phyloP scores from a whole-genome alignment of 2,113 vertebrate genomes.

The Excalfactoria chinensis region DNA sequence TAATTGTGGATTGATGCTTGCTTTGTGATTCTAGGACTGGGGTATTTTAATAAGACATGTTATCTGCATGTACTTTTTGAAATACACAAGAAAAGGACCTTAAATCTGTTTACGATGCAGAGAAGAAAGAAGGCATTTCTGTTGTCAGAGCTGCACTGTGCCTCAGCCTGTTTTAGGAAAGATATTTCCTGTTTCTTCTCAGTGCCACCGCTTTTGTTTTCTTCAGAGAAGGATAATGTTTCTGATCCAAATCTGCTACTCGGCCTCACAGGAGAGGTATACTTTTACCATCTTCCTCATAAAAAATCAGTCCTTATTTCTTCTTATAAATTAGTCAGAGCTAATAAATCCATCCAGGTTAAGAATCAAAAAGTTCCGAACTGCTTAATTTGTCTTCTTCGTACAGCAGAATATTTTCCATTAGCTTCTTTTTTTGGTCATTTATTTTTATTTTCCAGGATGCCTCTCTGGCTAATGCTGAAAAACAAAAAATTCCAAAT shows the following conservation, averaged over 20 bases:
- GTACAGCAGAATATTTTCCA: slow-evolving; percentile 82
- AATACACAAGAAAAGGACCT: not conserved
- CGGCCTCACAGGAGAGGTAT: not conserved
- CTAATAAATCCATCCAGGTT: not conserved
- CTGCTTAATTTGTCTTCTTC: slow-evolving; percentile 80
- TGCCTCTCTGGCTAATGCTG: slow-evolving; percentile 57
- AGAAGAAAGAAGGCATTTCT: not conserved
- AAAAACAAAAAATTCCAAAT: slow-evolving; percentile 39
- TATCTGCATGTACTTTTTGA: not conserved
- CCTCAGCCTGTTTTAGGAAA: not conserved
- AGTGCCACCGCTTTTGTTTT: not conserved
- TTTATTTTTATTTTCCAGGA: slow-evolving; percentile 82
- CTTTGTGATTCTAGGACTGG: not conserved
- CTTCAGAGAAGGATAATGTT: not conserved
- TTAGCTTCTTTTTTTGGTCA: slow-evolving; percentile 80
- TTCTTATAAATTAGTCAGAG: not conserved
- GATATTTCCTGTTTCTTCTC: not conserved
- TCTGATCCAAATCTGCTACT: not conserved
- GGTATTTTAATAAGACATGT: accelerated
- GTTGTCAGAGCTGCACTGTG: not conserved
- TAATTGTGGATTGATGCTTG: not conserved
- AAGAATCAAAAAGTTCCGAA: slow-evolving; percentile 79
- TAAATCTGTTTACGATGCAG: not conserved
- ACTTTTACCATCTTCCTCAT: not conserved
- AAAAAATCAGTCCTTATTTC: not conserved